A percentile compares a stretch with the other conserved stretches of the same genome.
These are phyloP conservation scores for Sus scrofa DNA, from an alignment of 2,113 vertebrate species.

Conservation along the genomic window DNA sequence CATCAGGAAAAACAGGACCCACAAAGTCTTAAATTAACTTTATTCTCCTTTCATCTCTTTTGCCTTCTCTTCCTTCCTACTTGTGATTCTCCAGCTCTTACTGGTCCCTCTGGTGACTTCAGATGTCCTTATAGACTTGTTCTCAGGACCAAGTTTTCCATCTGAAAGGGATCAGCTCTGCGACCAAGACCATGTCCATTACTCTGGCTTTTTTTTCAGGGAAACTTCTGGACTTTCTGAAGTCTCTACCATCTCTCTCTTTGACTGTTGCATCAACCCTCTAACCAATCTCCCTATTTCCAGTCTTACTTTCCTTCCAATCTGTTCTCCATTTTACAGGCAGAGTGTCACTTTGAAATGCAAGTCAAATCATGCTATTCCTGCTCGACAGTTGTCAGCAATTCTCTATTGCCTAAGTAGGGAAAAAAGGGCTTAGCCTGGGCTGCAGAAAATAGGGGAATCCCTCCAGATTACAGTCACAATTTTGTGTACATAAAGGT, in stretches of 20 bases:
- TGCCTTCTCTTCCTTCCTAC: not conserved
- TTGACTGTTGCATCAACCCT: not conserved
- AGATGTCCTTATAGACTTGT: not conserved
- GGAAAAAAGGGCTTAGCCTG: not conserved
- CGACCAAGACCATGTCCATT: not conserved
- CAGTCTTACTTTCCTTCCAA: not conserved
- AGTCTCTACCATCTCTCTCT: not conserved
- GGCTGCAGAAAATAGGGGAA: not conserved
- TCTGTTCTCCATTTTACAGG: not conserved
- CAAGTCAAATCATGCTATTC: not conserved
- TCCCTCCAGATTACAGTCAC: not conserved
- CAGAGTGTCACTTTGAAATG: not conserved
- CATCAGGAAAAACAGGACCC: not conserved
- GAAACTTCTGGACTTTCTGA: not conserved
- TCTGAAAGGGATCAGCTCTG: not conserved
- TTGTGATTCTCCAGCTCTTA: not conserved
- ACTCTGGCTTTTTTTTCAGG: not conserved
- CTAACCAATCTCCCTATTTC: not conserved
- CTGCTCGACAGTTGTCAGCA: not conserved
- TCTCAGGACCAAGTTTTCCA: not conserved
- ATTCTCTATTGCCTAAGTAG: not conserved
- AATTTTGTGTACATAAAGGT: not conserved
- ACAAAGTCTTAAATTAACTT: not conserved
- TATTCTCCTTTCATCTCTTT: slow-evolving; percentile 2
- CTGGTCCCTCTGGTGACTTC: not conserved